These are phyloP conservation scores for Lumbricus terrestris DNA, from an alignment of 2,888 invertebrate species.

Conservation along the genomic window DNA sequence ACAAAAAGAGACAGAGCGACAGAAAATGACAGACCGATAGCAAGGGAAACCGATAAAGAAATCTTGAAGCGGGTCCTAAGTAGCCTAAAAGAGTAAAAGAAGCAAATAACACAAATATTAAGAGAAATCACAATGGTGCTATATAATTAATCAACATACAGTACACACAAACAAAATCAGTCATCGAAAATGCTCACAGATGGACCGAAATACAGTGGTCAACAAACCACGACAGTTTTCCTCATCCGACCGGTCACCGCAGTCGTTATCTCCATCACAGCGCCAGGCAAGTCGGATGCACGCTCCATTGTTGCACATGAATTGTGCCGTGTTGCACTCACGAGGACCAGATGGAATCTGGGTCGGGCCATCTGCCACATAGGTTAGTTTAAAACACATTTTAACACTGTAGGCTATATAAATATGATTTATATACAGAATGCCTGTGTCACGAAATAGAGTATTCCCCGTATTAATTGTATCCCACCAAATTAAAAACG, in stretches of 20 bases:
- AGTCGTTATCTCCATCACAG: conserved; percentile 56
- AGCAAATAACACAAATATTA: too few species aligned
- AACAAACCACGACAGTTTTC: conserved; percentile 28
- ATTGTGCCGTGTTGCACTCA: conserved; percentile 76
- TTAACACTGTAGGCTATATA: too few species aligned
- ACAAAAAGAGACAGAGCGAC: too few species aligned
- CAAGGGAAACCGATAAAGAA: too few species aligned
- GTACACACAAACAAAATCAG: neutral
- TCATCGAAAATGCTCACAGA: neutral
- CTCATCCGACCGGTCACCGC: conserved; percentile 45
- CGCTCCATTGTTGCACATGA: conserved; percentile 86
- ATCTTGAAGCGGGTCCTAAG: too few species aligned
- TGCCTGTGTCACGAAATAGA: too few species aligned
- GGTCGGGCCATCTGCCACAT: conserved; percentile 20
- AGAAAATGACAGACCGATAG: too few species aligned
- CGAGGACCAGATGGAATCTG: neutral
- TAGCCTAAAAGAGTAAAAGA: too few species aligned
- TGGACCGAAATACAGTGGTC: neutral
- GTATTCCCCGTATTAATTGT: too few species aligned
- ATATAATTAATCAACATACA: neutral
- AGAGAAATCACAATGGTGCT: neutral
- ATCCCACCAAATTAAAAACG: too few species aligned
- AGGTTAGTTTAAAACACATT: neutral
- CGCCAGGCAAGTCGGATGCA: conserved; percentile 52
- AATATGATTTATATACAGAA: too few species aligned